Evolutionary conservation across 2,888 invertebrate genomes (phyloP).

Genomic region (Cephus runcator): DNA sequence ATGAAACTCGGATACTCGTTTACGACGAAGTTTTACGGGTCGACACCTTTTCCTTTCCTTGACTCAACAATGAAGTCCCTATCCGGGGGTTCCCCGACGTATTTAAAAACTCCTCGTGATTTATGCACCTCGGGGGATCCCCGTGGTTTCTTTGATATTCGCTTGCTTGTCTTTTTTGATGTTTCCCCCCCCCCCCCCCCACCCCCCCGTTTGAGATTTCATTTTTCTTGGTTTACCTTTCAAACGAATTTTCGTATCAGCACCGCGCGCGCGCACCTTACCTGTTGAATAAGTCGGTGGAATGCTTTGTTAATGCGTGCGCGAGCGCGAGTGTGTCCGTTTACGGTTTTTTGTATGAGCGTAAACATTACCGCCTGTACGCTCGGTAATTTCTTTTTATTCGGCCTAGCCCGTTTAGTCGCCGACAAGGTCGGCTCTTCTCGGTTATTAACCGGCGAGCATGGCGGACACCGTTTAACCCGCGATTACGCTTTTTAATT

Average conservation of each 20-base stretch:
- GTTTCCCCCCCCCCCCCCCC: too few species aligned
- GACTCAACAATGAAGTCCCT: background rate
- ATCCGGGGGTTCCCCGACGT: background rate
- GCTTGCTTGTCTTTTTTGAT: background rate
- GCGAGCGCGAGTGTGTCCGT: background rate
- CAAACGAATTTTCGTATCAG: background rate
- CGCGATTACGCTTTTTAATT: background rate
- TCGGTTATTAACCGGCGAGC: background rate
- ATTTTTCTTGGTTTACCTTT: too few species aligned
- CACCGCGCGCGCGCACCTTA: too few species aligned
- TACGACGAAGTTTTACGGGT: background rate
- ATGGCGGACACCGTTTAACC: constrained; percentile 1
- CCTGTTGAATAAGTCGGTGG: background rate
- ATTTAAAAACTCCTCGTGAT: background rate
- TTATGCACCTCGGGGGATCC: background rate
- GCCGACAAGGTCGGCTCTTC: background rate
- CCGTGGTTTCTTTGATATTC: background rate
- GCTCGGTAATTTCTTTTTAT: background rate
- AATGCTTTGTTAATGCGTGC: background rate
- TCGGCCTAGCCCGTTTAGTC: background rate
- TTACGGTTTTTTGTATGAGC: background rate
- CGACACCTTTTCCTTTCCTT: background rate
- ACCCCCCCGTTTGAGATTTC: too few species aligned
- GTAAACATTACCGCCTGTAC: background rate
- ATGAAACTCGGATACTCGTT: background rate